These are phyloP conservation scores for Elymnias hypermnestra DNA, from an alignment of 1,140 invertebrate species.

Conservation along the genomic window DNA sequence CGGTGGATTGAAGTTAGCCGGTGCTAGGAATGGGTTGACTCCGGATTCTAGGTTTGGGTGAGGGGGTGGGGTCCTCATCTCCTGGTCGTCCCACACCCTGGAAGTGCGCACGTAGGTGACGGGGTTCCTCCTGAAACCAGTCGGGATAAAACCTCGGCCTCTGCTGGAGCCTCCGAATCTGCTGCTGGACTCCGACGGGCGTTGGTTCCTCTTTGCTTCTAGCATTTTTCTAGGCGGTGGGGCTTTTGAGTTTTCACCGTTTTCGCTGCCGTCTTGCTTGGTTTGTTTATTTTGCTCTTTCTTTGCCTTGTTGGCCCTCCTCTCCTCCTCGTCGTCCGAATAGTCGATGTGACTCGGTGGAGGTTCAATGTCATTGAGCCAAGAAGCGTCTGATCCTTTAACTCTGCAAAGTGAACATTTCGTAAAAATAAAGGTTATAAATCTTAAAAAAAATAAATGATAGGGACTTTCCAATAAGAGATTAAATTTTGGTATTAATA, in stretches of 20 bases:
- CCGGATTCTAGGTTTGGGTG: constrained; percentile 30
- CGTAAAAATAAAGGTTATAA: no score
- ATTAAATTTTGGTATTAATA: no score
- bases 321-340: constrained; percentile 93
- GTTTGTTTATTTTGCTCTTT: constrained; percentile 47
- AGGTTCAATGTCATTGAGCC: constrained; percentile 89
- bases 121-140: constrained; percentile 37
- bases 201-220: constrained; percentile 41
- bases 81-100: constrained; percentile 30
- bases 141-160: constrained; percentile 37
- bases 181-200: constrained; percentile 54
- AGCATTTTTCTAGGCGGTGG: constrained; percentile 29
- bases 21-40: constrained; percentile 26
- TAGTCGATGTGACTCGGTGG: constrained; percentile 84
- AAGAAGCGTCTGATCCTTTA: constrained; percentile 89
- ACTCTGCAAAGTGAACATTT: constrained; percentile 74
- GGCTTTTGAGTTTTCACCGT: constrained; percentile 48
- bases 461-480: no score
- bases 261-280: constrained; percentile 27
- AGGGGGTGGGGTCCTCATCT: constrained; percentile 38
- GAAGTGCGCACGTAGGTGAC: constrained; percentile 25
- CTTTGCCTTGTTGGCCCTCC: constrained; percentile 60
- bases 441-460: no score
- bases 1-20: constrained; percentile 22
- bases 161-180: constrained; percentile 55